Evolutionary conservation across 2,888 invertebrate genomes (phyloP), one percentile per base, ranked within the genome.

Genomic region (Lasius platythorax): DNA sequence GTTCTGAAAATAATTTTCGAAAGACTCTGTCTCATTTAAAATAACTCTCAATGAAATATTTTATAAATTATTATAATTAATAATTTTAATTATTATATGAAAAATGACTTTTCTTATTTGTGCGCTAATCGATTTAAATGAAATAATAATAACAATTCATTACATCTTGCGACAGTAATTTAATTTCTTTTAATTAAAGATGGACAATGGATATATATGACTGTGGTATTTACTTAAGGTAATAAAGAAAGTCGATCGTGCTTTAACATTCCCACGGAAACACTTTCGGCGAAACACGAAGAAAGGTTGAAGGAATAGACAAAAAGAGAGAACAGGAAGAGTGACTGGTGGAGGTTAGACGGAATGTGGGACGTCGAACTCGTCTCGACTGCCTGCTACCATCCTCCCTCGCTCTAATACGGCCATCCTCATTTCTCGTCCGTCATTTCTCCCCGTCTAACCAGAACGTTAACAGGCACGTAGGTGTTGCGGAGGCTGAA

Each of bases 311-410:
- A 81, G 23, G 28, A 53, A n/a, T 53, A 66, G 4, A 68, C 12
- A 8, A 61, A 40, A 30, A 68, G 82, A 43, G 30, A 23, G 83
- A 81, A 74, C 61, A 67, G 73, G 85, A 67, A 84, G 86, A 76
- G 66, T 46, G 23, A 87, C 72, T 89, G 87, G 76, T 83, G 87
- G 84, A 89, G 87, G 88, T 87, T 89, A 89, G 87, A 87, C 87
- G 89, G 89, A 93, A 93, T 93, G 91, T 93, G 91, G 92, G 91
- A 93, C 93, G 90, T 93, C 93, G 93, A 93, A 93, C 92, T 91
- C 90, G 90, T 88, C 88, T 90, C 90, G 91, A 92, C 88, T 91
- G 87, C 82, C 89, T 82, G 56, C 15, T n/a, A 18, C 33, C 18
- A 33, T 28, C 30, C 74, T 30, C 18, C 53, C 70, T n/a, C 40